Conservation (phyloP, 2,888 invertebrate genomes). For the Lapara coniferarum region DNA sequence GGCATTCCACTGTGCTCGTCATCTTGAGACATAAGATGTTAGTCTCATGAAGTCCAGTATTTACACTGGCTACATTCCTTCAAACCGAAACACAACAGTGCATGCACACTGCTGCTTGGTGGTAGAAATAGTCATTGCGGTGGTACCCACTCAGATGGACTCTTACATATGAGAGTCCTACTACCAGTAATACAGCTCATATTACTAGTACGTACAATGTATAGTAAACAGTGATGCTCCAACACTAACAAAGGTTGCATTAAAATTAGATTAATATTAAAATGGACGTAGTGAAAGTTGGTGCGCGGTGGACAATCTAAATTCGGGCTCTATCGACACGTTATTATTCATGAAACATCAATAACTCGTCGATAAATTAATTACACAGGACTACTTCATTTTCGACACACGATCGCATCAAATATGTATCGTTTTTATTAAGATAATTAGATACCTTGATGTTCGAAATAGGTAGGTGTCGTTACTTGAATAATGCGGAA, state of each 20-base stretch:
- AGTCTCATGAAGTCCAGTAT: too few relatives aligned
- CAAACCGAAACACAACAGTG: too few relatives aligned
- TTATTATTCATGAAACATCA: conserved; percentile 45
- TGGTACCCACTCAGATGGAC: too few relatives aligned
- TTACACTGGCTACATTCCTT: too few relatives aligned
- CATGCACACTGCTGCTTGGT: too few relatives aligned
- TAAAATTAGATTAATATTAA: conserved; percentile 15
- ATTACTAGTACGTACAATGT: too few relatives aligned
- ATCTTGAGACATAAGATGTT: too few relatives aligned
- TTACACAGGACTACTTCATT: conserved; percentile 40
- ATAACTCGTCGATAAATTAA: conserved; percentile 44
- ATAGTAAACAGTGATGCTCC: neutral
- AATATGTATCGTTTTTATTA: neutral
- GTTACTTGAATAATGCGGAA: neutral
- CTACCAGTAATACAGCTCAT: too few relatives aligned
- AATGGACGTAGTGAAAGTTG: neutral
- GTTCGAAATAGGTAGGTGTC: too few relatives aligned
- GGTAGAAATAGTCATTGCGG: too few relatives aligned
- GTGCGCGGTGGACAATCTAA: conserved; percentile 21
- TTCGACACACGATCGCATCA: conserved; percentile 7
- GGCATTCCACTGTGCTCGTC: too few relatives aligned
- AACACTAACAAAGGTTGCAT: neutral
- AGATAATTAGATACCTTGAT: neutral
- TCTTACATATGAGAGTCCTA: too few relatives aligned
- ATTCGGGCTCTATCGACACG: conserved; percentile 31